Base-by-base conservation (phyloP, 2,113 vertebrate genomes). In the Oophaga pumilio region DNA sequence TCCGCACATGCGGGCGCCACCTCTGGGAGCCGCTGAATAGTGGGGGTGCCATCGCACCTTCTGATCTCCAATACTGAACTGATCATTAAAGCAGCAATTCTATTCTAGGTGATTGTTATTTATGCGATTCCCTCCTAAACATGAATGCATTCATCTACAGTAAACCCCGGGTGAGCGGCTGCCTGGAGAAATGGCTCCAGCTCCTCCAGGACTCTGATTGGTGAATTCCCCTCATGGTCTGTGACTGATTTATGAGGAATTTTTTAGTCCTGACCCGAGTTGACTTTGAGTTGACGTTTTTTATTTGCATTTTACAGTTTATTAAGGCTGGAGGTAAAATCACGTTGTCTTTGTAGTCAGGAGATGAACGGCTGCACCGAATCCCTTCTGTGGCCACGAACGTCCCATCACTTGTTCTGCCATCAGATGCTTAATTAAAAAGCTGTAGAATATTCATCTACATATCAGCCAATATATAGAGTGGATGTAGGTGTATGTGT, bases 231-330 rank as follows among this genome's bases (percentile, higher is more conserved):
- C 43, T 76, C 73, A 76, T 53, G 49, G 11, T 56, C 76, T 77
- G 76, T 20, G 76, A 53, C 49, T 77, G 76, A 76, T 76, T 52
- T 76, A 76, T 77, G 22, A 53, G 73, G 73, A 76, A 76, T 77
- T 77, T 77, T 52, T 52, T 0, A 50, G 20, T 56, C 7, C 76
- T 77, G 76, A 52, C 76, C 76, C 56, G 49, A 77, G 12, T 2
- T 77, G 20, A 24, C 76, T 77, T 24, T 53, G 49, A 77, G 12
- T 2, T 56, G 20, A 24, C 76, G 53, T 24, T 53, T 26, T 24
- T 56, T 56, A 11, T 77, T 52, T 52, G 33, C 43, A 14, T 6
- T 77, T 50, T 76, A 74, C 17, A 9, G 4, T 50, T 77, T 77
- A 76, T 52, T 22, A 76, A 52, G 74, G 22, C 20, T 56, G 76